Evolutionary conservation across 2,888 invertebrate genomes (phyloP), one percentile per base, ranked within the genome.

Genomic region (Globia sparganii): DNA sequence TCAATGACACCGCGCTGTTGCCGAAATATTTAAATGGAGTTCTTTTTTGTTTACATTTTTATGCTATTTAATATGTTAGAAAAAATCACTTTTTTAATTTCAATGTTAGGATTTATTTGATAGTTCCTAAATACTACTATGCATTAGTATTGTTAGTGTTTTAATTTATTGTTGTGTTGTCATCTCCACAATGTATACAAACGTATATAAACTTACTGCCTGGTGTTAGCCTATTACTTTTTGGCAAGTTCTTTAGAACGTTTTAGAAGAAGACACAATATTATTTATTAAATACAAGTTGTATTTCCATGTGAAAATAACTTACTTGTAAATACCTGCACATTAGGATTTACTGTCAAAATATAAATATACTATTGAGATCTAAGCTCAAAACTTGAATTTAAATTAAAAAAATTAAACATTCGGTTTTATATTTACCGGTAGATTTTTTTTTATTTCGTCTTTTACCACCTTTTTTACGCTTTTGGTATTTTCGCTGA

Each of bases 131-230:
- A n/a, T n/a, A n/a, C n/a, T n/a, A n/a, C n/a, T n/a, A n/a, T n/a
- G n/a, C n/a, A n/a, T n/a, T n/a, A n/a, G n/a, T n/a, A n/a, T n/a
- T n/a, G n/a, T n/a, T n/a, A n/a, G n/a, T n/a, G n/a, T n/a, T n/a
- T n/a, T n/a, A n/a, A n/a, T n/a, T n/a, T n/a, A n/a, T n/a, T n/a
- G n/a, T n/a, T n/a, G n/a, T n/a, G n/a, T n/a, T n/a, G n/a, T n/a
- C n/a, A n/a, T n/a, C n/a, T n/a, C n/a, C n/a, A n/a, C n/a, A n/a
- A n/a, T 34, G 4, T 43, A 43, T 21, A 37, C n/a, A 25, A 73
- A 46, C 40, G 1, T 46, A 18, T 58, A 18, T 58, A 37, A 73
- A 65, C 64, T 76, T 75, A 73, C 73, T 65, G 34, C 1, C 11
- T 25, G 56, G 28, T 34, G 21, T 25, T 25, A 73, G 72, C n/a